Evolutionary conservation across 2,113 vertebrate species (phyloP).

Genomic region (Entomyzon cyanotis): DNA sequence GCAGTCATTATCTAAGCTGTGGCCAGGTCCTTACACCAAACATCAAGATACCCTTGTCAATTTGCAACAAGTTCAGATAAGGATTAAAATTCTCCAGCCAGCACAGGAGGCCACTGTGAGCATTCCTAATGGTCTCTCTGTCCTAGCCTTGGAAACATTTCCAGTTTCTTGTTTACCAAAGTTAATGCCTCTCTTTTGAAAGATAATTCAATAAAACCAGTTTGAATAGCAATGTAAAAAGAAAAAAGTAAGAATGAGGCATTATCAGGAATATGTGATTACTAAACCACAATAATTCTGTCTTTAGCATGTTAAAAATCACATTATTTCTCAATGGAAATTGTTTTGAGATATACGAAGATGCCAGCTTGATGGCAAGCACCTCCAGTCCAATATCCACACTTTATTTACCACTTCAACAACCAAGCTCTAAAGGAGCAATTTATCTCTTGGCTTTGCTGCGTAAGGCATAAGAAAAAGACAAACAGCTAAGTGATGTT

Average conservation of each 20-base stretch:
- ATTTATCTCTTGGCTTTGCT: neutral
- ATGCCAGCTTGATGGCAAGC: neutral
- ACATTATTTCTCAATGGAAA: neutral
- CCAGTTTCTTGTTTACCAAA: neutral
- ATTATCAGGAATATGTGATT: neutral
- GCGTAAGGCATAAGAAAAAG: neutral
- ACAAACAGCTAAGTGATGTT: neutral
- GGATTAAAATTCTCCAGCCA: neutral
- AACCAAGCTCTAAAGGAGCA: neutral
- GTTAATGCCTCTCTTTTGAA: neutral
- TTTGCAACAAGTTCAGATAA: neutral
- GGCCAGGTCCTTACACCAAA: constrained; percentile 12
- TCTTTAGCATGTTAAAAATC: neutral
- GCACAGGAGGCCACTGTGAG: neutral
- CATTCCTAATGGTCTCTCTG: neutral
- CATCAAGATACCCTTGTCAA: constrained; percentile 21
- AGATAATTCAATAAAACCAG: neutral
- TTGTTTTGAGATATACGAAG: neutral
- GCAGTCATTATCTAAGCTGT: constrained; percentile 1
- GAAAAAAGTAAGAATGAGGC: neutral
- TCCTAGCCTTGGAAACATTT: neutral
- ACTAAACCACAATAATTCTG: neutral
- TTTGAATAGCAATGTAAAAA: neutral
- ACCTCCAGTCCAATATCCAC: neutral
- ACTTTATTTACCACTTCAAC: neutral